Conservation (phyloP, 2,113 vertebrate genomes). For the Chaetorhynchus papuensis region DNA sequence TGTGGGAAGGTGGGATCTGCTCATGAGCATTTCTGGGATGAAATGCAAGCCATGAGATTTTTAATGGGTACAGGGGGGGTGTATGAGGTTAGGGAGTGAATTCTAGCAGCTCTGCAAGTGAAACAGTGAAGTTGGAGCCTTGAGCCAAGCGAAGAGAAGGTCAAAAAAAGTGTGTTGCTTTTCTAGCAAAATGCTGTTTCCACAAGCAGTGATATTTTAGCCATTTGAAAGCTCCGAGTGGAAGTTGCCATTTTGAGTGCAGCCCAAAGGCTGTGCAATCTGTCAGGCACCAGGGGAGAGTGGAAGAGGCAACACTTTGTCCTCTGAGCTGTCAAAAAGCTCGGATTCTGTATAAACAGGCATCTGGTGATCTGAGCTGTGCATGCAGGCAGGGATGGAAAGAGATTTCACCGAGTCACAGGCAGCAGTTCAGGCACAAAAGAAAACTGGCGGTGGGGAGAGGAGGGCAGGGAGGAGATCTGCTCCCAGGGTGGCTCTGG, state of each 20-base stretch:
- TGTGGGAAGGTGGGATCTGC: neutral
- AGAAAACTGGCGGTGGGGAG: neutral
- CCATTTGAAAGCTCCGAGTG: conserved; percentile 25
- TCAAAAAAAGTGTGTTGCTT: neutral
- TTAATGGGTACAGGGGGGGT: neutral
- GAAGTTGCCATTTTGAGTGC: conserved; percentile 50
- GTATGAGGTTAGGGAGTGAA: neutral
- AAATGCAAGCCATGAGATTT: neutral
- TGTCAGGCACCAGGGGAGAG: conserved; percentile 60
- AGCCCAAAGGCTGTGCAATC: conserved; percentile 62
- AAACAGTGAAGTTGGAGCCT: neutral
- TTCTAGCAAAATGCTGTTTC: neutral
- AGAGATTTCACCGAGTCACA: neutral
- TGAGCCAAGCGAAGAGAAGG: neutral
- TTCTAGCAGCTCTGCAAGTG: neutral
- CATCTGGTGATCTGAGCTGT: conserved; percentile 49
- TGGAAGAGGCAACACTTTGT: conserved; percentile 58
- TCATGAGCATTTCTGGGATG: neutral
- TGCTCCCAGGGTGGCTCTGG: neutral
- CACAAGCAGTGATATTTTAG: conserved; percentile 46
- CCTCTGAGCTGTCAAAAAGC: conserved; percentile 58
- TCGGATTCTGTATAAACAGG: conserved; percentile 54
- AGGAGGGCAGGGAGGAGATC: neutral
- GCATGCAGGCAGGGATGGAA: neutral
- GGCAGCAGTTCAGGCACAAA: neutral